phyloP scores from a whole-genome alignment of 2,888 invertebrate species.

The Colostygia pectinataria region DNA sequence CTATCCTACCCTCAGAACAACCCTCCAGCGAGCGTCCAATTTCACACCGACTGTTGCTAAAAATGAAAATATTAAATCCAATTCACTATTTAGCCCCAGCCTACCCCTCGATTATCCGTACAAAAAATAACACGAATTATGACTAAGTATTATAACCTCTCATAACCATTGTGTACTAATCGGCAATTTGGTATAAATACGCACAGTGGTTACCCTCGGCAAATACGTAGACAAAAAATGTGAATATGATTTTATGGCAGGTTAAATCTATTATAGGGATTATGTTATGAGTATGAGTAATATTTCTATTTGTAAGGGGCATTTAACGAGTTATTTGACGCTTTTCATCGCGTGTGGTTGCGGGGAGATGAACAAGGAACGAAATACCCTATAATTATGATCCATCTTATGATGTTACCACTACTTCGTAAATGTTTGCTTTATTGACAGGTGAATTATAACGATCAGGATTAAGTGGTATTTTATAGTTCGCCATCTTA shows the following conservation, averaged over 20 bases:
- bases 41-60: conserved; percentile 78
- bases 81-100: conserved; percentile 70
- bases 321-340: conserved; percentile 79
- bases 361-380: conserved; percentile 40
- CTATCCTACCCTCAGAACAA: conserved; percentile 55
- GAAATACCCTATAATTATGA: conserved; percentile 66
- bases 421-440: conserved; percentile 67
- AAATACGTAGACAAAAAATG: conserved; percentile 65
- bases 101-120: conserved; percentile 71
- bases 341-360: conserved; percentile 70
- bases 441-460: conserved; percentile 67
- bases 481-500: conserved; percentile 44
- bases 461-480: conserved; percentile 52
- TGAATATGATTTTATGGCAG: conserved; percentile 80
- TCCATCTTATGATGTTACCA: conserved; percentile 44
- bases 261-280: conserved; percentile 81
- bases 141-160: conserved; percentile 73
- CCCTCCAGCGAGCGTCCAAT: conserved; percentile 77
- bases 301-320: conserved; percentile 78
- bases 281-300: conserved; percentile 80
- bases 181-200: conserved; percentile 69
- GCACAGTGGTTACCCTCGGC: conserved; percentile 65
- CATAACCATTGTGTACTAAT: conserved; percentile 70
- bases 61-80: conserved; percentile 82
- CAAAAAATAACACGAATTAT: conserved; percentile 75